Evolutionary conservation across 2,113 vertebrate species (phyloP), one percentile per base, ranked within the genome.

Genomic region (Todiramphus saurophagus): DNA sequence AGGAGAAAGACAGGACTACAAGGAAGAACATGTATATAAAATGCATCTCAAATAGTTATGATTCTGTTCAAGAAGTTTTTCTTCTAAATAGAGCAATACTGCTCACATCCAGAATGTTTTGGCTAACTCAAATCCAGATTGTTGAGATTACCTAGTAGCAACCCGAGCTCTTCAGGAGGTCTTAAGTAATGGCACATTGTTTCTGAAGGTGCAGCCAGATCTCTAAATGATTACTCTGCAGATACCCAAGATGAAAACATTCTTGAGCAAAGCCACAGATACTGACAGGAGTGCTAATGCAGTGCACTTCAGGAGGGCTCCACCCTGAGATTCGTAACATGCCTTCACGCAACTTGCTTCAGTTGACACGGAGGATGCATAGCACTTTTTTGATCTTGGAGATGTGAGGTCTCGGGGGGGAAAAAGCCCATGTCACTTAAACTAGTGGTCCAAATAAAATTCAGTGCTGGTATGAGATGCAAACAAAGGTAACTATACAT

Each of bases 321-420:
- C 44, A 72, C 60, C 51, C 31, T 77, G 18, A 86, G 39, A 94
- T n/a, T 50, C 16, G 0, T 11, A 86, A 64, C 8, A 53, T 2
- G 5, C 27, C 46, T 81, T 89, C n/a, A 37, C 0, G 0, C 13
- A 50, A 23, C 43, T 74, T 78, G n/a, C 37, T 20, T 83, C 27
- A 46, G 10, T 5, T 86, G 50, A 86, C 41, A 72, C 1, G 20
- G 17, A 69, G 27, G 5, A 60, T 18, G 10, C 12, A 23, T 0
- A 62, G 17, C 44, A 76, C 33, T 41, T 33, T 43, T 69, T 21
- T 64, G 3, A 12, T 7, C 39, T 48, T 21, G 60, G 11, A 90
- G 4, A 58, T 27, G 15, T 27, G 27, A 76, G 4, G 5, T 41
- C 24, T 4, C 28, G 5, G 3, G 5, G 8, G 6, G 3, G 1